Percentiles rank a stretch among this genome's conserved stretches.
These are phyloP conservation scores for Microplitis deprimator DNA, from an alignment of 2,888 invertebrate genomes.

Conservation along the genomic window DNA sequence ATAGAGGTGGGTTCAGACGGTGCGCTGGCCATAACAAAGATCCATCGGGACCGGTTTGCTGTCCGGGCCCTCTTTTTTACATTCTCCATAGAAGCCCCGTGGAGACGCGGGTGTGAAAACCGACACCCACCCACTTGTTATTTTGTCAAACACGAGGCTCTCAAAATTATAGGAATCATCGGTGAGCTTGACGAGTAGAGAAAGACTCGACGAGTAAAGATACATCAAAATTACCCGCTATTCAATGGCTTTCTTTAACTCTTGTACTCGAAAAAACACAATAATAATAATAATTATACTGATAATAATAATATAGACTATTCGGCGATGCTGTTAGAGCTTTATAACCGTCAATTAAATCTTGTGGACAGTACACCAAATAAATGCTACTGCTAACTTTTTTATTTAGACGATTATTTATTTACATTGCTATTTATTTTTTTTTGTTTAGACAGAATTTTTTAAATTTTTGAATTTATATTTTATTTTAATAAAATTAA, in stretches of 20 bases:
- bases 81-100: slow-evolving; percentile 66
- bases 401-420: background rate
- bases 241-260: background rate
- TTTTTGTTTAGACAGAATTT: background rate
- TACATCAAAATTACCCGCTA: background rate
- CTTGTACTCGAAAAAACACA: slow-evolving; percentile 44
- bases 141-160: slow-evolving; percentile 65
- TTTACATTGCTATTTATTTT: background rate
- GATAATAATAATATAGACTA: background rate
- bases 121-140: slow-evolving; percentile 71
- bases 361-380: slow-evolving; percentile 47
- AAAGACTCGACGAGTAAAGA: slow-evolving; percentile 22
- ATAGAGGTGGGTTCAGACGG: slow-evolving; percentile 28
- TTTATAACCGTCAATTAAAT: slow-evolving; percentile 60
- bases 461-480: too few relatives aligned
- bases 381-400: slow-evolving; percentile 48
- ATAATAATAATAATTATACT: slow-evolving; percentile 57
- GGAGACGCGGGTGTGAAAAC: slow-evolving; percentile 70
- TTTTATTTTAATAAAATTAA: too few relatives aligned
- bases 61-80: slow-evolving; percentile 64
- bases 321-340: slow-evolving; percentile 43
- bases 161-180: slow-evolving; percentile 66
- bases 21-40: slow-evolving; percentile 50
- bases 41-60: slow-evolving; percentile 70
- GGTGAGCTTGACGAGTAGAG: slow-evolving; percentile 33